These are phyloP conservation scores for Danaus chrysippus DNA, from an alignment of 2,888 invertebrate species.

Conservation along the genomic window DNA sequence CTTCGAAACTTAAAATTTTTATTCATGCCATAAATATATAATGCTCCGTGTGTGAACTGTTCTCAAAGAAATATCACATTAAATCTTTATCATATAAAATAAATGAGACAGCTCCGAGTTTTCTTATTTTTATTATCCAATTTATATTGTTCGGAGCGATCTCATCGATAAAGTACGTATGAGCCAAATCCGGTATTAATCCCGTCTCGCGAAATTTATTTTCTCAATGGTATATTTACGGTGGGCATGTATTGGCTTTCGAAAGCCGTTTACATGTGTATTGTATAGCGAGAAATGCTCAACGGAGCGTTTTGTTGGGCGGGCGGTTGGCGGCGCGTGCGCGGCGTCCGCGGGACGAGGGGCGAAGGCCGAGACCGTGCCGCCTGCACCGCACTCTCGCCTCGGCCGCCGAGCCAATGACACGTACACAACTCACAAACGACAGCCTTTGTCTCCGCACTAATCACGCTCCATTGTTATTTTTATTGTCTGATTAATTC, in stretches of 20 bases:
- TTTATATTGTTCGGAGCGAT: neutral
- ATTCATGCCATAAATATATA: neutral
- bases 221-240: slow-evolving; percentile 27
- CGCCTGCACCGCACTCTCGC: slow-evolving; percentile 61
- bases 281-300: slow-evolving; percentile 52
- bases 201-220: slow-evolving; percentile 22
- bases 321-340: slow-evolving; percentile 61
- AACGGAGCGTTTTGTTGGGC: slow-evolving; percentile 55
- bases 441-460: slow-evolving; percentile 59
- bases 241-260: slow-evolving; percentile 50
- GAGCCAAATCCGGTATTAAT: slow-evolving; percentile 15
- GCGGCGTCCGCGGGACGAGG: slow-evolving; percentile 43
- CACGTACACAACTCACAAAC: slow-evolving; percentile 38
- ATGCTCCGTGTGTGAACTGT: too few species aligned
- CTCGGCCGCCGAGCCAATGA: slow-evolving; percentile 53
- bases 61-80: too few species aligned
- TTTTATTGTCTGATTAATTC: slow-evolving; percentile 52
- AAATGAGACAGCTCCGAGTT: too few species aligned
- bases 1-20: neutral
- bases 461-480: slow-evolving; percentile 57
- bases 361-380: slow-evolving; percentile 42
- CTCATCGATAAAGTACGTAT: neutral
- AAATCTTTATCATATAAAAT: too few species aligned
- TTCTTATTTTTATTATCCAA: neutral
- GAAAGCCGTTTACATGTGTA: slow-evolving; percentile 63